Base-by-base conservation (phyloP, 2,113 vertebrate species). In the Rynchops niger region DNA sequence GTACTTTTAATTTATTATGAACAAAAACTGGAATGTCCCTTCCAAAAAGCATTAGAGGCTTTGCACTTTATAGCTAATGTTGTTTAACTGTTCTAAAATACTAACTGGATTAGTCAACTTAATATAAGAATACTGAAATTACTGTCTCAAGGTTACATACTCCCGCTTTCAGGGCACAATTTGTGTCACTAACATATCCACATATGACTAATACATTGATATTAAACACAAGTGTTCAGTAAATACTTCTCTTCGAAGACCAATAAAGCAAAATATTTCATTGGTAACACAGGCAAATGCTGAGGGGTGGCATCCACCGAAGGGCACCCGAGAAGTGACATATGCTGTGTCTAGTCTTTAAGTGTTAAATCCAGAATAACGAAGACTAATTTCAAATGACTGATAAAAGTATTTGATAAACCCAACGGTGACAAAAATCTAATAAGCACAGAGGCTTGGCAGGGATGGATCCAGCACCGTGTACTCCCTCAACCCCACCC, bases 301-400 rank as follows among this genome's bases (percentile, higher is more conserved):
- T 8, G 56, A 78, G 0, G 2, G 36, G 14, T 34, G 36, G 16
- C 22, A 23, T 25, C 23, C 23, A 69, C 58, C 2, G 5, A 84
- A 52, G 36, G 40, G n/a, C 50, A 88, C n/a, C 36, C 2, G 9
- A 78, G 71, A 88, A 55, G 56, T 26, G 53, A 78, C 29, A 45
- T 6, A 32, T 0, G 1, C 45, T 15, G 8, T 16, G n/a, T 26
- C 58, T 47, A 56, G 25, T 36, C 36, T 71, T 5, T 2, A 34
- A 43, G 32, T 10, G 55, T 61, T 82, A 76, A 30, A 87, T 23
- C 30, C 65, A 73, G 25, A 30, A 53, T 19, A 71, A 73, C 12
- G 3, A 71, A 59, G 34, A 66, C 32, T 72, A 15, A 89, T 82
- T 84, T 81, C 42, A 71, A 86, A 59, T 0, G 5, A 70, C 1